Conservation (phyloP, 1,140 invertebrate genomes). For the Platorchestia sp. region DNA sequence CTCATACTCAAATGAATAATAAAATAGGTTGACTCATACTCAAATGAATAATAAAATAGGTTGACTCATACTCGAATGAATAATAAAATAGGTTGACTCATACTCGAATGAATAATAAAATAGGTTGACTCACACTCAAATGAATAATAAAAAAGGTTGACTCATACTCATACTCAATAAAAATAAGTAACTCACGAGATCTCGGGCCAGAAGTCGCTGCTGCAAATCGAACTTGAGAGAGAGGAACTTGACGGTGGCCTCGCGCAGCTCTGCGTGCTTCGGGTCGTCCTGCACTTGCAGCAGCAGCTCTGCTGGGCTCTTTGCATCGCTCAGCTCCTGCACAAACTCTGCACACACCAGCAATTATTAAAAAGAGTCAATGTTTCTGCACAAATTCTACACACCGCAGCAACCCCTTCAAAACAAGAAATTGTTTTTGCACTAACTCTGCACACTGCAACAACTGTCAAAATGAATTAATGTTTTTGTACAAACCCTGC, state of each 20-base stretch:
- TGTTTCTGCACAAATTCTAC: too few relatives aligned
- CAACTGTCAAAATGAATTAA: too few relatives aligned
- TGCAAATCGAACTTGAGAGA: constrained; percentile 22
- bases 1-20: not conserved
- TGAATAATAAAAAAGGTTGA: not conserved
- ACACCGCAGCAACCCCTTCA: too few relatives aligned
- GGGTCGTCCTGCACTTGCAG: constrained; percentile 40
- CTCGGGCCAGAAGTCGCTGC: constrained; percentile 8
- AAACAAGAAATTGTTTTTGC: too few relatives aligned
- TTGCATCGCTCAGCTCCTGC: not conserved
- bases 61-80: not conserved
- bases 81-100: not conserved
- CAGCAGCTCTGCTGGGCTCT: constrained; percentile 27
- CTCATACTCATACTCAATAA: not conserved
- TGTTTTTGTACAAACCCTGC: not conserved
- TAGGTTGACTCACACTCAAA: not conserved
- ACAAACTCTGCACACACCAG: not conserved
- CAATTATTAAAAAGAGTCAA: not conserved
- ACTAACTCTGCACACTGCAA: too few relatives aligned
- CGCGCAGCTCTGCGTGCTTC: not conserved
- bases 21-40: too few relatives aligned
- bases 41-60: too few relatives aligned
- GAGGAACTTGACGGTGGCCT: not conserved
- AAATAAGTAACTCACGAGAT: not conserved
- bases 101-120: not conserved